Base-by-base conservation (phyloP, 1,140 invertebrate genomes). In the Sitobion miscanthi region DNA sequence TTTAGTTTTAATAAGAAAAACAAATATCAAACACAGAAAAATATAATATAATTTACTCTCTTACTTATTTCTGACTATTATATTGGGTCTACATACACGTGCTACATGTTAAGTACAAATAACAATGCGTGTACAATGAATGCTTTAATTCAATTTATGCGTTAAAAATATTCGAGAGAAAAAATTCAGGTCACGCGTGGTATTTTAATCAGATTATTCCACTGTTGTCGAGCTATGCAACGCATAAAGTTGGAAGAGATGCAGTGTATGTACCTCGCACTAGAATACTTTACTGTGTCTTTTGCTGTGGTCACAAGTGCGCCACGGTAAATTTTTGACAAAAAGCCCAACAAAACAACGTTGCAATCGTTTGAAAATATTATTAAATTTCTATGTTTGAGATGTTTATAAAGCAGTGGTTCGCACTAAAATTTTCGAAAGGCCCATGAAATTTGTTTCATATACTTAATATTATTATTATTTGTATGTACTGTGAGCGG, bases 1-100 rank as follows among this genome's bases (percentile, higher is more conserved):
- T 62, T 62, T 62, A 62, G 30, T 69, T 77, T 77, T n/a, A 77
- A 77, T n/a, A 77, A 77, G 62, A 77, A n/a, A 69, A 69, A 69
- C 30, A 30, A 30, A 77, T n/a, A 77, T 17, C 14, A 4, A 77
- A 69, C 14, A n/a, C 3, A n/a, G 62, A n/a, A 1, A 30, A 30
- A 62, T 30, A 62, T 62, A 62, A 62, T 30, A 4, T 62, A 54
- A 17, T 57, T 57, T 57, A 25, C 54, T 57, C 23, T 62, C 23
- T 8, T 4, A 25, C 9, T 7, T 62, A 62, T 62, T 62, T 25
- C 23, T 11, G 8, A 62, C 11, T 69, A 69, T 5, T 69, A n/a
- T 0, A 30, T n/a, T 69, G 21, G 21, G 54, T 57, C 23, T 57
- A 57, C 23, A 57, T 57, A 23, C 23, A 57, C 25, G 8, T 62